Base-by-base conservation (phyloP, 2,113 vertebrate genomes). In the Macroglossus sobrinus region DNA sequence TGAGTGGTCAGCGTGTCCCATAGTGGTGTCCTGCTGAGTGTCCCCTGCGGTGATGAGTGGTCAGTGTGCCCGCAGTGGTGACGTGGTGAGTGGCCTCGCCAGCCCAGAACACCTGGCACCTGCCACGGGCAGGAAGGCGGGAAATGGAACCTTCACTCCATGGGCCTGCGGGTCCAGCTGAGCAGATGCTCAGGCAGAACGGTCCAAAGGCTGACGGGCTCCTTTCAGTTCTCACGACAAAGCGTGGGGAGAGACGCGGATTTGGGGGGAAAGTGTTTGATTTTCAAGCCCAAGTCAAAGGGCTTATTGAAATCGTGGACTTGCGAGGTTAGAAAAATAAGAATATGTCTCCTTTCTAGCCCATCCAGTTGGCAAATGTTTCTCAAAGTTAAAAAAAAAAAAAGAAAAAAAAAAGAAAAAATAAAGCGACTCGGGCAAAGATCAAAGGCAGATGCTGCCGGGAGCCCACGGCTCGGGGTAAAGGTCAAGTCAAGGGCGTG, bases 241-340 rank as follows among this genome's bases (percentile, higher is more conserved):
- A 40, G 19, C 1, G 0, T 16, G 38, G 38, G 40, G 57, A 91
- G 24, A 90, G 33, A 61, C 28, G 28, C 35, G 5, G 12, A 64
- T 80, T 80, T 80, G 61, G 47, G 40, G 64, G 78, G 68, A 35
- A 82, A 47, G 7, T 26, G 3, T 63, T 81, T 35, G 63, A 30
- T 75, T 95, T 94, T 75, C 53, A 79, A 93, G 45, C 24, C 88
- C 30, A 78, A 63, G 50, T 43, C 78, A 84, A 92, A 79, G 50
- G 55, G 64, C 45, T 47, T 35, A 43, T 68, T 66, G 28, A 28
- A 78, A 40, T 24, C 30, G 55, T 30, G 5, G 18, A 19, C 21
- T 85, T 78, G 11, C 1, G 64, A 30, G 45, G 7, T 47, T 74
- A 74, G n/a, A 57, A 89, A 89, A 81, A 63, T 35, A 63, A 38